Evolutionary conservation across 2,888 invertebrate species (phyloP), one percentile per base, ranked within the genome.

Genomic region (Acholoe squamosa): DNA sequence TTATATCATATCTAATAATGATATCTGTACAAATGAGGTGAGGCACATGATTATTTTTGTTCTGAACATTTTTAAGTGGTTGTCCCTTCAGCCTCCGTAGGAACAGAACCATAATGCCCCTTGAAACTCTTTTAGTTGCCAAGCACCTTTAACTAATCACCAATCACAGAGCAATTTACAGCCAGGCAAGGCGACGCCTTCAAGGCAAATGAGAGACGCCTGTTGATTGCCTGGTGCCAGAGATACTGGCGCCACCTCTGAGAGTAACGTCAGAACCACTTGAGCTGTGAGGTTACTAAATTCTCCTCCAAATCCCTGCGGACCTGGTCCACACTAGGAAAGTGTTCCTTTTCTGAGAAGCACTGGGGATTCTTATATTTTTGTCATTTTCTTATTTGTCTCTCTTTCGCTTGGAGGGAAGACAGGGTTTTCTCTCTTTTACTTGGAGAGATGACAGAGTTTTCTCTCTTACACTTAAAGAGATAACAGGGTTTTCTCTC

Each of bases 121-220:
- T 28, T 25, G 31, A 71, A 71, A 71, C 12, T 1, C 71, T 71
- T 71, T 7, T 28, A 28, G 7, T 71, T 28, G 25, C 71, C 71
- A 25, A 31, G 71, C 28, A 71, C 71, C 71, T 71, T 71, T 71
- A 71, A 71, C 71, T 71, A 71, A 71, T 71, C 71, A 16, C 71
- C 71, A 71, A 71, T 71, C 71, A 71, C 71, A 71, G 71, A 71
- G 71, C 71, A 71, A 71, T 71, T 71, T 71, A 71, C 71, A 31
- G 71, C 71, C 25, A 71, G 28, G 3, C 71, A 71, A 71, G 7
- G 28, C 19, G 14, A 28, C 71, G 71, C 71, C 71, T 71, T 25
- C 14, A 5, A 25, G 71, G 71, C 71, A 71, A 71, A 71, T 71
- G 71, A 71, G 71, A 71, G 71, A 71, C 71, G 71, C 71, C 31